Conservation (phyloP, 2,888 invertebrate species). For the Zaprionus bogoriensis region DNA sequence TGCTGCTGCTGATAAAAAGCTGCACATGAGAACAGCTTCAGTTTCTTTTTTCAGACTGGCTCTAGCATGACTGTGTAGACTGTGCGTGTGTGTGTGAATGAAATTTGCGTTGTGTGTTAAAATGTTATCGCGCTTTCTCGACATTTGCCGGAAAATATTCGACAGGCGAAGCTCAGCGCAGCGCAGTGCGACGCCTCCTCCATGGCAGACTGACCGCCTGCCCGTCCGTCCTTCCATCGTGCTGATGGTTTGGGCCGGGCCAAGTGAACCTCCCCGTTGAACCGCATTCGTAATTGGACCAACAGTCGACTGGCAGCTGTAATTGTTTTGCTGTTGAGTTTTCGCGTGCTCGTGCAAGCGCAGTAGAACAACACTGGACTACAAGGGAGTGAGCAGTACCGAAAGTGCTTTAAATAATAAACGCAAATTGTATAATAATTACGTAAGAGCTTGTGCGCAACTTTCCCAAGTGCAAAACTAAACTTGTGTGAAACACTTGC, state of each 20-base stretch:
- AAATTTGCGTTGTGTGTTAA: constrained; percentile 72
- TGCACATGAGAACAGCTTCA: constrained; percentile 33
- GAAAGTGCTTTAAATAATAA: not conserved
- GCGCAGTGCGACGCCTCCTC: constrained; percentile 15
- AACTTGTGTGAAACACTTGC: not conserved
- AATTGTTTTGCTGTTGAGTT: constrained; percentile 70
- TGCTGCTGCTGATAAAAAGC: constrained; percentile 21
- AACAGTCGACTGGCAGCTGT: constrained; percentile 56
- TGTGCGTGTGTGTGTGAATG: constrained; percentile 22
- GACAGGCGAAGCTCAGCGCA: constrained; percentile 33
- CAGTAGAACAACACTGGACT: constrained; percentile 22
- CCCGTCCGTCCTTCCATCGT: not conserved
- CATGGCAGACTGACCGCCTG: not conserved
- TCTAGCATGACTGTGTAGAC: constrained; percentile 22
- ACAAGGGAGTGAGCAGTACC: not conserved
- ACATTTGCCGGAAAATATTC: constrained; percentile 64
- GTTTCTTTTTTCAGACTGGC: constrained; percentile 24
- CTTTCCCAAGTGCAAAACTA: too few species aligned
- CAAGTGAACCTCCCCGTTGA: constrained; percentile 21
- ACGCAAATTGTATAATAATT: not conserved
- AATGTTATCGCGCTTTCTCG: constrained; percentile 72
- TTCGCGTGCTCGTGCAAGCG: constrained; percentile 31
- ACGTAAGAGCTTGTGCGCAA: not conserved
- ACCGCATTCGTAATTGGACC: constrained; percentile 62
- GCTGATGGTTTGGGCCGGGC: constrained; percentile 27